Conservation (phyloP, 1,140 invertebrate species). For the Cherax destructor region DNA sequence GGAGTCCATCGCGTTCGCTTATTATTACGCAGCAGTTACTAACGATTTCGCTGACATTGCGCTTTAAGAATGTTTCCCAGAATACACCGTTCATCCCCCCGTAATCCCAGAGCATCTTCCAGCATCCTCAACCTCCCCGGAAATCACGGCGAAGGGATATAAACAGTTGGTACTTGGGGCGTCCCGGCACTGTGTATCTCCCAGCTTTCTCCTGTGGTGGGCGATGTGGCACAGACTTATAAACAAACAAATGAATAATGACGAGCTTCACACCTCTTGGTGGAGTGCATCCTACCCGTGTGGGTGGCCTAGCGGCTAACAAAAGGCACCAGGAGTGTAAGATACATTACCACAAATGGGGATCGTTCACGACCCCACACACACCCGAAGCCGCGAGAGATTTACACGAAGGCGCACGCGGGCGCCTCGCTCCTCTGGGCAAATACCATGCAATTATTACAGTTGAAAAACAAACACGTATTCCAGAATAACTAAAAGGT, state of each 20-base stretch:
- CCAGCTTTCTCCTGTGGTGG: constrained; percentile 25
- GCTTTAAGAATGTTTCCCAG: constrained; percentile 59
- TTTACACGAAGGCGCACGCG: too few relatives aligned
- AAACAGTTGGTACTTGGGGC: constrained; percentile 24
- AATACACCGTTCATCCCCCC: constrained; percentile 53
- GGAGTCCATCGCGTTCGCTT: constrained; percentile 59
- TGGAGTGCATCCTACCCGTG: constrained; percentile 37
- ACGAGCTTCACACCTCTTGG: constrained; percentile 53
- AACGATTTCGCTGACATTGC: constrained; percentile 64
- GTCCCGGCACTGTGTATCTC: constrained; percentile 3
- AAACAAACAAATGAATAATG: constrained; percentile 67
- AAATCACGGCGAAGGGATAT: neutral
- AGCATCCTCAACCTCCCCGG: neutral
- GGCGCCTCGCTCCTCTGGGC: neutral
- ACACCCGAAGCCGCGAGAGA: neutral
- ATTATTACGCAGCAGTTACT: constrained; percentile 66
- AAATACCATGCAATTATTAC: constrained; percentile 2
- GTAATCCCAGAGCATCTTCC: neutral
- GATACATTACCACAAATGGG: neutral
- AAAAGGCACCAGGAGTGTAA: constrained; percentile 15
- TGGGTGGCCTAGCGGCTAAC: constrained; percentile 27
- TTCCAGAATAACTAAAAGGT: too few relatives aligned
- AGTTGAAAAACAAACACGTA: neutral
- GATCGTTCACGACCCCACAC: neutral
- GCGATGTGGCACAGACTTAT: neutral